Conservation (phyloP, 2,113 vertebrate genomes). For the Hippocampus abdominalis region DNA sequence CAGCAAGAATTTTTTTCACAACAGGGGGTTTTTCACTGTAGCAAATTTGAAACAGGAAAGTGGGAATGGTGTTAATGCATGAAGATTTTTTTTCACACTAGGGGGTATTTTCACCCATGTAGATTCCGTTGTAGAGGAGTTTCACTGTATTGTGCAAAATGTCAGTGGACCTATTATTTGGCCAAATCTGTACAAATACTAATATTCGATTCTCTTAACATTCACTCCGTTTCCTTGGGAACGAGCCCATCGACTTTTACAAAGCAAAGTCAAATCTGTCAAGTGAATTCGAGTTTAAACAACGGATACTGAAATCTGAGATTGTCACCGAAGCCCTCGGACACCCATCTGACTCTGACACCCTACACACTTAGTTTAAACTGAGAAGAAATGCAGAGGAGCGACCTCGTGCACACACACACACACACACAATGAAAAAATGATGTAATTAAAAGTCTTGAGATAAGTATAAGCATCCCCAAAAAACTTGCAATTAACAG, state of each 20-base stretch:
- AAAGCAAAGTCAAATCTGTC: slow-evolving; percentile 39
- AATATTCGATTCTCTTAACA: background rate
- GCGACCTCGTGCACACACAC: background rate
- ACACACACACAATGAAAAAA: background rate
- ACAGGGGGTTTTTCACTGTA: no score
- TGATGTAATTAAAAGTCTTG: background rate
- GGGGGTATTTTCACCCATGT: no score
- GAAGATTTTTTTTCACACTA: no score
- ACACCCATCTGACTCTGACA: slow-evolving; percentile 40
- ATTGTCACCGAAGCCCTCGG: slow-evolving; percentile 46
- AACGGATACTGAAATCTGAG: slow-evolving; percentile 56
- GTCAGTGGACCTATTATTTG: no score
- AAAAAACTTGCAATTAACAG: background rate
- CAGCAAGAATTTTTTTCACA: no score
- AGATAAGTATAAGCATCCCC: background rate
- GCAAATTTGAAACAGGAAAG: no score
- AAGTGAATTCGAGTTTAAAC: slow-evolving; percentile 35
- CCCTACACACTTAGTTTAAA: slow-evolving; percentile 64
- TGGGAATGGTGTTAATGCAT: no score
- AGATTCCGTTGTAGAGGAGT: no score
- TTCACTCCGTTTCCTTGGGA: background rate
- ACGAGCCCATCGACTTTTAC: background rate
- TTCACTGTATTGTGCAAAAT: no score
- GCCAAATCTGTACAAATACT: background rate
- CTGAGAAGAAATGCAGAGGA: slow-evolving; percentile 50